These are phyloP conservation scores for Polylopha cassiicola DNA, from an alignment of 2,888 invertebrate genomes.

Conservation along the genomic window DNA sequence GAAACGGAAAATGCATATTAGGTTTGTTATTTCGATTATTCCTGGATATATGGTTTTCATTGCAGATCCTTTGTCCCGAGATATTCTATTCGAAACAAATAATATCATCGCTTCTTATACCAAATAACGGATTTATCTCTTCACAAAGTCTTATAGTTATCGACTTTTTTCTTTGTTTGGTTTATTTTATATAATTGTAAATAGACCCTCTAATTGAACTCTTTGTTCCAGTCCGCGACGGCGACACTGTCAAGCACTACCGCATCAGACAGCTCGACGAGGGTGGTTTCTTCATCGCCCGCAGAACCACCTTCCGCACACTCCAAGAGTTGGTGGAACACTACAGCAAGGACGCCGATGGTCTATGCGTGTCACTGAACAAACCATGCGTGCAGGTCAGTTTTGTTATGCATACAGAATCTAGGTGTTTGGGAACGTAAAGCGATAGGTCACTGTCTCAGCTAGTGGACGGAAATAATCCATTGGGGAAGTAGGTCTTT, in stretches of 20 bases:
- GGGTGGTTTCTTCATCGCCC: constrained; percentile 99
- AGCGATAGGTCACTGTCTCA: background rate
- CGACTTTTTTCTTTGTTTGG: too few species aligned
- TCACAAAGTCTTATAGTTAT: too few species aligned
- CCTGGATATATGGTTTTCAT: too few species aligned
- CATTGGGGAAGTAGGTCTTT: too few species aligned
- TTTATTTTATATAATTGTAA: background rate
- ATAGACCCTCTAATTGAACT: background rate
- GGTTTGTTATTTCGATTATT: too few species aligned
- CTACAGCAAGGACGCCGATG: constrained; percentile 98
- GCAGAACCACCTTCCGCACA: constrained; percentile 97
- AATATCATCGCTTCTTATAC: too few species aligned
- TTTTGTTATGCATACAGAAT: constrained; percentile 12
- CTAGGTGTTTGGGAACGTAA: background rate
- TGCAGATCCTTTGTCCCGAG: too few species aligned
- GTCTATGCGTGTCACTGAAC: constrained; percentile 97
- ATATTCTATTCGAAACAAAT: too few species aligned
- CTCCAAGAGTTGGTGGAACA: constrained; percentile 98
- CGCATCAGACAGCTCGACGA: constrained; percentile 99
- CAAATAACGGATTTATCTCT: too few species aligned
- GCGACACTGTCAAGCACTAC: constrained; percentile 99
- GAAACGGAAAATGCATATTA: too few species aligned
- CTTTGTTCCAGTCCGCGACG: constrained; percentile 91
- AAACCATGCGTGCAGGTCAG: constrained; percentile 95
- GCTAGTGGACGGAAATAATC: background rate